Evolutionary conservation across 2,113 vertebrate genomes (phyloP), one percentile per base, ranked within the genome.

Genomic region (Jaculus jaculus): DNA sequence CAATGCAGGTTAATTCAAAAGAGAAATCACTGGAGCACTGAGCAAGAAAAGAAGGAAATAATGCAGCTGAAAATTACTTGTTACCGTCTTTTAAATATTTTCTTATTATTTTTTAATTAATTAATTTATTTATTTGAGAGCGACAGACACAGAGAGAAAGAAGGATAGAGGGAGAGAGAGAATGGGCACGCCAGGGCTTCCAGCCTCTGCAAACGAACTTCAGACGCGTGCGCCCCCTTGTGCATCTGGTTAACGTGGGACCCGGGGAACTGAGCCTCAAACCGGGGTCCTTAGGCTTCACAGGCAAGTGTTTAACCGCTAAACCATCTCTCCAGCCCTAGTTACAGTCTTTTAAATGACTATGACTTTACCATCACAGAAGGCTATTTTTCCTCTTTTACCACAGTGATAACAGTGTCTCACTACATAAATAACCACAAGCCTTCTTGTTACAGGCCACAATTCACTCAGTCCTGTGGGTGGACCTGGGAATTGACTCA

Each of bases 41-140:
- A 81, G 26, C 51, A 84, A 60, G 28, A 58, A 34, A 39, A 39
- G 13, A 15, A 60, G 16, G 23, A n/a, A 66, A 58, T 54, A 39
- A 61, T 94, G 77, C 4, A 84, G 9, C 37, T 92, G 74, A 68
- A 69, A 87, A 87, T 26, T 73, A 63, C 78, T 39, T 63, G 10
- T 17, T 23, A 34, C 26, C 24, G 0, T n/a, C 1, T 91, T 82
- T 92, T 78, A 66, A 84, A 39, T 61, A n/a, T n/a, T n/a, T n/a
- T n/a, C n/a, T n/a, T n/a, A n/a, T n/a, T n/a, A n/a, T n/a, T n/a
- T n/a, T n/a, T n/a, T n/a, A n/a, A n/a, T n/a, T n/a, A n/a, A n/a
- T n/a, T n/a, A n/a, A n/a, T n/a, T n/a, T n/a, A n/a, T n/a, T n/a
- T n/a, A n/a, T n/a, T n/a, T n/a, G n/a, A n/a, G n/a, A n/a, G n/a